phyloP scores from a whole-genome alignment of 2,113 vertebrate genomes.

The Bubalus kerabau region DNA sequence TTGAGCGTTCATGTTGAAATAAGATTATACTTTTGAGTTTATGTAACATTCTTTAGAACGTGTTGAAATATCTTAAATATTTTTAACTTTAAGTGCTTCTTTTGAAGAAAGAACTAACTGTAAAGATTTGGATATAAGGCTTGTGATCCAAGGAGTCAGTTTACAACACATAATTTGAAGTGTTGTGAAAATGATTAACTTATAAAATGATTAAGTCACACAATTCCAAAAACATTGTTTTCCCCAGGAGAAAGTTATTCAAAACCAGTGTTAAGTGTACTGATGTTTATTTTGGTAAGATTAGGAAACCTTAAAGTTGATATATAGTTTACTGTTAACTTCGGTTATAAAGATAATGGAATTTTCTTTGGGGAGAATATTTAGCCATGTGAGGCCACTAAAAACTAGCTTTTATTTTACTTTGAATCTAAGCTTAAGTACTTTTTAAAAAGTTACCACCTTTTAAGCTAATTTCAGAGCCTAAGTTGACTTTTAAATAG shows the following conservation, averaged over 20 bases:
- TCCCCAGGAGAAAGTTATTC: not conserved
- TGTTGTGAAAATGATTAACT: conserved; percentile 1
- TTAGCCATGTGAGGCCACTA: not conserved
- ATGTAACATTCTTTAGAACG: not conserved
- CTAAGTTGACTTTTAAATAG: not conserved
- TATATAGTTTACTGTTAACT: not conserved
- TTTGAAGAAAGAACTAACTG: not conserved
- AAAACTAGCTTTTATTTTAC: not conserved
- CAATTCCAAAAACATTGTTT: not conserved
- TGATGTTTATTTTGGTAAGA: conserved; percentile 4
- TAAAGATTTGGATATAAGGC: not conserved
- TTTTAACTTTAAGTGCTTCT: not conserved
- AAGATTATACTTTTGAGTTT: not conserved
- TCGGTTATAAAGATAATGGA: not conserved
- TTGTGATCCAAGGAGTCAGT: not conserved
- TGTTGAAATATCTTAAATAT: conserved; percentile 8
- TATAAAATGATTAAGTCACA: conserved; percentile 25
- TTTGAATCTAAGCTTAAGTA: not conserved
- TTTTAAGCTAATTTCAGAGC: not conserved
- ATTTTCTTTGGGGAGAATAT: not conserved
- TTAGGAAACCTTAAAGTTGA: conserved; percentile 7
- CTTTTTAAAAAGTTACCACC: not conserved
- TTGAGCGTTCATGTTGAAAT: conserved; percentile 6
- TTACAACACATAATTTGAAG: not conserved
- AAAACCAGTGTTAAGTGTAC: not conserved